A percentile compares a stretch with the other conserved stretches of the same genome.
Conservation (phyloP, 2,113 vertebrate species). For the Hemicordylus capensis region DNA sequence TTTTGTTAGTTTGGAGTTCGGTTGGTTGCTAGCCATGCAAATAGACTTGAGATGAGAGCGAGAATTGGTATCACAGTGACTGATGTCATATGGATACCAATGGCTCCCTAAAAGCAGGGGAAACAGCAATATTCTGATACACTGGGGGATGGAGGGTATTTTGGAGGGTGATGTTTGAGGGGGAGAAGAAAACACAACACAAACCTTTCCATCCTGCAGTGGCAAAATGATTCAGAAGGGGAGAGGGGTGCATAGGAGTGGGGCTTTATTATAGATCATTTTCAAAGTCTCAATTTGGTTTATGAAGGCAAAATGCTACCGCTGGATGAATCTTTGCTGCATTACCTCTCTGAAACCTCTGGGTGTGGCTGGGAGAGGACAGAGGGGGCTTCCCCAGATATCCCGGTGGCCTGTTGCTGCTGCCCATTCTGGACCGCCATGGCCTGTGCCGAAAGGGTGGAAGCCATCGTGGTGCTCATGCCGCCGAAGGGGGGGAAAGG, state of each 20-base stretch:
- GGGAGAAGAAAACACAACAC: no score
- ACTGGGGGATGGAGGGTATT: not conserved
- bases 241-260: not conserved
- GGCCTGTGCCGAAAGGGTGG: constrained; percentile 77
- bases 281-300: not conserved
- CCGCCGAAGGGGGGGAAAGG: constrained; percentile 88
- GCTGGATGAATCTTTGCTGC: not conserved
- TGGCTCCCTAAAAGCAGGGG: not conserved
- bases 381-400: constrained; percentile 81
- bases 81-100: no score
- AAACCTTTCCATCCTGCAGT: not conserved
- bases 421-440: constrained; percentile 82
- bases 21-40: not conserved
- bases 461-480: constrained; percentile 74
- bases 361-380: constrained; percentile 81
- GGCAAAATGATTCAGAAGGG: not conserved
- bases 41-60: no score
- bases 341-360: constrained; percentile 94
- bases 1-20: not conserved
- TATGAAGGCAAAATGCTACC: not conserved
- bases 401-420: constrained; percentile 73
- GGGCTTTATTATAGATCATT: no score
- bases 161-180: no score
- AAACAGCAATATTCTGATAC: not conserved
- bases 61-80: no score